Base-by-base conservation (phyloP, 2,888 invertebrate genomes). In the Sclerodermus sp. region DNA sequence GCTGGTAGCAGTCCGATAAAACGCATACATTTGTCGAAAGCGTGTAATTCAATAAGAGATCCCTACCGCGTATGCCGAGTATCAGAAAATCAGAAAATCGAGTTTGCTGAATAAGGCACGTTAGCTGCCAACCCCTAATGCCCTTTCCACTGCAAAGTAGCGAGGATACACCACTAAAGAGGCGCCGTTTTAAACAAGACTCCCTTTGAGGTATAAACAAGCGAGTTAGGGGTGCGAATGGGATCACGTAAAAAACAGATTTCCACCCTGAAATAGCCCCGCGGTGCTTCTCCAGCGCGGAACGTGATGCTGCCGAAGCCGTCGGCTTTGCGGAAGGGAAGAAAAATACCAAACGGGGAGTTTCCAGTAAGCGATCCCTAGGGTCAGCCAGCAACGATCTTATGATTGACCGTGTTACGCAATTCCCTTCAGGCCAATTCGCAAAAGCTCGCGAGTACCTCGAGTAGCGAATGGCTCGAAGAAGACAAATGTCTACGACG, bases 381-480 rank as follows among this genome's bases (percentile, higher is more conserved):
- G 74, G 71, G 77, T 71, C 61, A 57, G 58, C 45, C 59, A 57
- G 61, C 62, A 76, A 77, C 70, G 77, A 77, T 76, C 73, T 76
- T 77, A 77, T 77, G 77, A 77, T 77, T 76, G 77, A 77, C 77
- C 77, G 71, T 64, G 73, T 76, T 76, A 72, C 70, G 57, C 60
- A 64, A 68, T 60, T 71, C 77, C 76, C 75, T 36, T 47, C 54
- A 73, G 23, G 76, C 64, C 69, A 66, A 64, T 73, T 77, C 75
- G 66, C 61, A 53, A 23, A 23, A 8, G n/a, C n/a, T 23, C 8
- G 47, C 52, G 51, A 52, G 55, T 40, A 4, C 40, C 18, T 38
- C 8, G 38, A n/a, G 8, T n/a, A n/a, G n/a, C n/a, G n/a, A n/a
- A n/a, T n/a, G n/a, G 23, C 8, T 23, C 23, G 23, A 23, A 23